These are phyloP conservation scores for Drosophila orosa DNA, from an alignment of 1,140 invertebrate species.

Conservation along the genomic window DNA sequence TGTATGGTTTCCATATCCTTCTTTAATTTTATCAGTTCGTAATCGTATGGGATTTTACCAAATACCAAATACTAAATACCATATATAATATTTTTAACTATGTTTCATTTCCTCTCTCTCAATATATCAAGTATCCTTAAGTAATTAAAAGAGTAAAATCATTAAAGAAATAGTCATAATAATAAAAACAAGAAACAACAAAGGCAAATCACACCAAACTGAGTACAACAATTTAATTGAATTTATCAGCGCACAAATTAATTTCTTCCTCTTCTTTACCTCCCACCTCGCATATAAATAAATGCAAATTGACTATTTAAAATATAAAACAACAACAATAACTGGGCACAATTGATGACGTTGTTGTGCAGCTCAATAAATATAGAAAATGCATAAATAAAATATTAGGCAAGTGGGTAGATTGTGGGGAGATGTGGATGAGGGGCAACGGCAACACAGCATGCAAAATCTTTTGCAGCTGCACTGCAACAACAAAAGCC, in stretches of 20 bases:
- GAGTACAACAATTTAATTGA: conserved; percentile 77
- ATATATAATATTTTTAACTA: background rate
- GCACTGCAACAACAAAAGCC: conserved; percentile 36
- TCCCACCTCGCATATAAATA: conserved; percentile 52
- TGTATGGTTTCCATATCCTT: too few species aligned
- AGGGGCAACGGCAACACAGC: conserved; percentile 32
- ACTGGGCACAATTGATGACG: conserved; percentile 59
- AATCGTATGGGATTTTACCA: too few species aligned
- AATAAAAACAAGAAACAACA: conserved; percentile 30
- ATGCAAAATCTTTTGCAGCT: conserved; percentile 79
- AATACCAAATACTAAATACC: too few species aligned
- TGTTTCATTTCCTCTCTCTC: too few species aligned
- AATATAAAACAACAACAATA: conserved; percentile 48
- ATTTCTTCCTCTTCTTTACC: conserved; percentile 23
- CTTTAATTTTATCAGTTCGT: too few species aligned
- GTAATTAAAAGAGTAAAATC: conserved; percentile 24
- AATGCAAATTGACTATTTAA: conserved; percentile 80
- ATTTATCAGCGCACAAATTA: conserved; percentile 77
- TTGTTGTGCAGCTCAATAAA: conserved; percentile 69
- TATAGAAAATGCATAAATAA: conserved; percentile 76
- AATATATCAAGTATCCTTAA: background rate
- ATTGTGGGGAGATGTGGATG: background rate
- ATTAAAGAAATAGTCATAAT: conserved; percentile 16
- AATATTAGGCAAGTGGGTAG: conserved; percentile 64
- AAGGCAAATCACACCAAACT: conserved; percentile 40